Conservation (phyloP, 1,140 invertebrate genomes). For the Sycophila sp. region DNA sequence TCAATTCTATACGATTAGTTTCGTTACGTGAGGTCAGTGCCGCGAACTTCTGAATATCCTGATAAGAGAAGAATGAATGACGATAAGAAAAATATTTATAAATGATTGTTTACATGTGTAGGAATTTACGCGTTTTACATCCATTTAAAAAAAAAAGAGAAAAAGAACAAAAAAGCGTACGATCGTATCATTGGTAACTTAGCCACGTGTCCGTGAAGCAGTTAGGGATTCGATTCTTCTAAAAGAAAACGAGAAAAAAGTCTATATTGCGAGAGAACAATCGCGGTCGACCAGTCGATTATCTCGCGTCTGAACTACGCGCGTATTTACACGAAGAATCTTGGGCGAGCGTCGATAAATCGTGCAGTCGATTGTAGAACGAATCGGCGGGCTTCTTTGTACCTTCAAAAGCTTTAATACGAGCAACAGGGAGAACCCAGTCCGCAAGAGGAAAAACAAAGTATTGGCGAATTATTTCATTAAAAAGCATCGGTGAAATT, state of each 20-base stretch:
- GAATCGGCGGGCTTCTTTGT: slow-evolving; percentile 13
- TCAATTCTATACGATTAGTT: neutral
- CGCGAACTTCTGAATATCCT: slow-evolving; percentile 27
- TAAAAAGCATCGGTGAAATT: neutral
- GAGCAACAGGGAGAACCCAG: no score
- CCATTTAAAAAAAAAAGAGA: slow-evolving; percentile 19
- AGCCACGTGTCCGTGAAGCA: slow-evolving; percentile 39
- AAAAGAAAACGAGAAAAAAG: slow-evolving; percentile 23
- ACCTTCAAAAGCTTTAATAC: neutral
- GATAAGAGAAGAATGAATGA: slow-evolving; percentile 25
- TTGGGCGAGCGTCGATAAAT: slow-evolving; percentile 19
- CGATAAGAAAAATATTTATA: neutral
- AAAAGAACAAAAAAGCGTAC: slow-evolving; percentile 29
- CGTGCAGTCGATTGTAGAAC: neutral
- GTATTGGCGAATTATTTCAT: neutral
- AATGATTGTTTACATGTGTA: slow-evolving; percentile 11
- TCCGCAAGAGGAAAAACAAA: neutral
- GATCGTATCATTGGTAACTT: slow-evolving; percentile 41
- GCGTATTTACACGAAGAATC: slow-evolving; percentile 30
- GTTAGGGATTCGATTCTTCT: slow-evolving; percentile 23
- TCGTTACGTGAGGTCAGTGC: neutral
- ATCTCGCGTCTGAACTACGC: slow-evolving; percentile 24
- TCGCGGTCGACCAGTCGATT: slow-evolving; percentile 38
- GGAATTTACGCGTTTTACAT: slow-evolving; percentile 14
- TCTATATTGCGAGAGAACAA: slow-evolving; percentile 30